phyloP scores from a whole-genome alignment of 2,113 vertebrate genomes.

The Cariama cristata region DNA sequence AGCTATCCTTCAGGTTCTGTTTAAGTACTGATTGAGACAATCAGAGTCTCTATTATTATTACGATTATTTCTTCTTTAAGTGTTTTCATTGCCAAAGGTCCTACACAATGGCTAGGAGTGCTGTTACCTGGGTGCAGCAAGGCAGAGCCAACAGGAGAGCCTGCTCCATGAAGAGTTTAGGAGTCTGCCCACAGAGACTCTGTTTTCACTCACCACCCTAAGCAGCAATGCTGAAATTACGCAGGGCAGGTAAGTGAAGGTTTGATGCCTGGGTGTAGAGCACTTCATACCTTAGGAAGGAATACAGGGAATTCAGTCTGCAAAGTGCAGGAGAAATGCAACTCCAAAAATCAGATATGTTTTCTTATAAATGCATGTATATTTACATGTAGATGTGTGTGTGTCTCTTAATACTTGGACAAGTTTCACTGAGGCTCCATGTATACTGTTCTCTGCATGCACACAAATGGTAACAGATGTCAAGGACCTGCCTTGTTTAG shows the following conservation, averaged over 20 bases:
- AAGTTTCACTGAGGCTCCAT: background rate
- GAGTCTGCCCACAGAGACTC: background rate
- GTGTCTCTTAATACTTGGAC: background rate
- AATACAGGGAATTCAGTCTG: background rate
- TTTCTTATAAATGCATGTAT: background rate
- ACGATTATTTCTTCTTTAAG: background rate
- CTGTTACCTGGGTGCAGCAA: background rate
- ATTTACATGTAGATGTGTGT: background rate
- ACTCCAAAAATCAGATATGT: background rate
- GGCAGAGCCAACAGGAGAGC: background rate
- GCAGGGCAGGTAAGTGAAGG: background rate
- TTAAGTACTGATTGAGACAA: background rate
- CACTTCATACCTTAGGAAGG: background rate
- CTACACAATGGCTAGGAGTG: background rate
- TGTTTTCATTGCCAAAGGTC: background rate
- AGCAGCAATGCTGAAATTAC: background rate
- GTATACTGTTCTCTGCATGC: background rate
- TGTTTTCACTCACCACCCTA: background rate
- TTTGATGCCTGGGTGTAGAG: too few species aligned
- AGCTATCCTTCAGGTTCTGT: background rate
- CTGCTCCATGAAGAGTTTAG: background rate
- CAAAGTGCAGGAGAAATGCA: background rate
- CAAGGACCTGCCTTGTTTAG: background rate
- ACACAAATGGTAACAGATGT: background rate
- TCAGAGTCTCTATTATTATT: background rate